Evolutionary conservation across 2,797 vertebrate genomes (phyloP).

Genomic region (Urosaurus nigricauda): DNA sequence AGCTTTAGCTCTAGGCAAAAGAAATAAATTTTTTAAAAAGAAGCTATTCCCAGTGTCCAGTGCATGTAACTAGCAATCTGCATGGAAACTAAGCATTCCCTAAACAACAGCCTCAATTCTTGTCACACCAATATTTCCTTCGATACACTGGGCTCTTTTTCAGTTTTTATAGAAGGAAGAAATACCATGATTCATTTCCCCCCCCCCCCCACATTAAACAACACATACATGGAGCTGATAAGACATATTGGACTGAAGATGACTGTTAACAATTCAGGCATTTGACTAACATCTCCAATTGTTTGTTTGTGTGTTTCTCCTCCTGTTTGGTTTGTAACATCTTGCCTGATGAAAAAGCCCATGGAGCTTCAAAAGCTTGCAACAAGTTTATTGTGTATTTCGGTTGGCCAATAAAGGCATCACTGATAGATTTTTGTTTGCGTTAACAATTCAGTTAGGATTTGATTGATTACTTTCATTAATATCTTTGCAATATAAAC

Average conservation of each 20-base stretch:
- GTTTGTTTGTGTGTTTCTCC: too few relatives aligned
- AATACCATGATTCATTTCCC: background rate
- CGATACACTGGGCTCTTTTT: conserved; percentile 15
- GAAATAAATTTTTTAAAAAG: conserved; percentile 42
- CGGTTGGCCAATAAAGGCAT: too few relatives aligned
- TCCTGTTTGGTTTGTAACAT: too few relatives aligned
- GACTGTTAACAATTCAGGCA: background rate
- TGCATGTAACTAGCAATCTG: conserved; percentile 56
- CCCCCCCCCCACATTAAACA: background rate
- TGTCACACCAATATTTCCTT: conserved; percentile 17
- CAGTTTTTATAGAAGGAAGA: background rate
- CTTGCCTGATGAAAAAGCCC: too few relatives aligned
- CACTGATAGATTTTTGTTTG: too few relatives aligned
- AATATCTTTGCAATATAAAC: background rate
- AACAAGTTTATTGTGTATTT: too few relatives aligned
- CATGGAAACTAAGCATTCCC: background rate
- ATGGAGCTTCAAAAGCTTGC: too few relatives aligned
- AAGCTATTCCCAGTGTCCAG: conserved; percentile 30
- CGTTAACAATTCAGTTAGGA: background rate
- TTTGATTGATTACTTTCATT: background rate
- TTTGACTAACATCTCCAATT: too few relatives aligned
- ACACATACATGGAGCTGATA: background rate
- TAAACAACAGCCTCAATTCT: background rate
- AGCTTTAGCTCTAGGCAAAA: conserved; percentile 53
- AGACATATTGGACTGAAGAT: background rate